Base-by-base conservation (phyloP, 2,797 vertebrate species). In the Anabacerthia variegaticeps region DNA sequence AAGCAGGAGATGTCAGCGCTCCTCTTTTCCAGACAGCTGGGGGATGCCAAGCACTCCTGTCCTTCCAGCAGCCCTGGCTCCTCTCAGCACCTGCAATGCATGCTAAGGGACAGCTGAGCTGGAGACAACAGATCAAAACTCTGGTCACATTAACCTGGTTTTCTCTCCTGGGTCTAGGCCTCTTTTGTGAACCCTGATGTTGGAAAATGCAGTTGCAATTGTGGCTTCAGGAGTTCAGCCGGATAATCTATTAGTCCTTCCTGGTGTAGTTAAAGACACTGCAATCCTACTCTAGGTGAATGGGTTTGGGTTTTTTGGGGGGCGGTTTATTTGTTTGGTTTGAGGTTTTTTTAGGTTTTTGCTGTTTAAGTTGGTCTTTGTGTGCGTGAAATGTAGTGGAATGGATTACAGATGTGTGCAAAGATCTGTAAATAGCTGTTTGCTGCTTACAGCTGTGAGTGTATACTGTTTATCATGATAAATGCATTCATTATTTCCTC, bases 381-480 rank as follows among this genome's bases (percentile, higher is more conserved):
- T 87, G 55, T 74, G 32, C 1, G 0, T 93, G 83, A 93, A 96
- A 76, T 63, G 71, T 49, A 80, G 71, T 73, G 67, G 48, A 95
- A 95, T 67, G 49, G 63, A 86, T 94, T 76, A 81, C 9, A 26
- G 74, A 90, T 94, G 78, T 84, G 80, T 87, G 88, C 63, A 77
- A 59, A 92, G 80, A 59, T 93, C 74, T 92, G 93, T 85, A 93
- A 94, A 93, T 69, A 92, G 63, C 43, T 85, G 41, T 85, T 88
- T 92, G 68, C 87, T 96, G 77, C 83, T 92, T 88, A 82, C 59
- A 91, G 66, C 85, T 92, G 23, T 56, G 74, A 82, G 48, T 49
- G 26, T 52, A 34, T 66, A 78, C 62, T 52, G 36, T 96, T 93
- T 87, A 68, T 83, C 44, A 72, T 28, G 37, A 36, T 89, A 74